Base-by-base conservation (phyloP, 2,888 invertebrate genomes). In the Zonitis immaculata region DNA sequence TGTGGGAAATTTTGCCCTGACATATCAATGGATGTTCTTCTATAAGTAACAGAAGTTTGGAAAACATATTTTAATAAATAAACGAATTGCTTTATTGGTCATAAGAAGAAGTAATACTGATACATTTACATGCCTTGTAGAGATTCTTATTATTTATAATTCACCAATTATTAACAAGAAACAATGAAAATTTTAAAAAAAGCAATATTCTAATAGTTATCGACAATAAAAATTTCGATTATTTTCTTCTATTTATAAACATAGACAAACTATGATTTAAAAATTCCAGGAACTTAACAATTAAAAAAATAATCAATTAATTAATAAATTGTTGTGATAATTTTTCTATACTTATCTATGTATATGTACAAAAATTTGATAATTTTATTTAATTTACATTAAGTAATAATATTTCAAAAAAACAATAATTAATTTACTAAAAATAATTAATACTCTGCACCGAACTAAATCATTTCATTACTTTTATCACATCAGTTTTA, bases 21-120 rank as follows among this genome's bases (percentile, higher is more conserved):
- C n/a, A n/a, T n/a, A n/a, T n/a, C n/a, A n/a, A n/a, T n/a, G n/a
- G n/a, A n/a, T n/a, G n/a, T n/a, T n/a, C n/a, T n/a, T n/a, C n/a
- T n/a, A n/a, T n/a, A n/a, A n/a, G n/a, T n/a, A n/a, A n/a, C n/a
- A n/a, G n/a, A n/a, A n/a, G n/a, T n/a, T n/a, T n/a, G n/a, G n/a
- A n/a, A n/a, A n/a, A n/a, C n/a, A n/a, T n/a, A n/a, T n/a, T 39
- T 39, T 6, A 39, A 20, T 42, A 57, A 62, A 59, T 63, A 61
- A 62, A 63, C 59, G 59, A 66, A 65, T 61, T 63, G 42, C 57
- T 59, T 63, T 63, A 60, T 64, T 68, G 64, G 57, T 62, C 66
- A 63, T 69, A 69, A 66, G 64, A 69, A 69, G 63, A 64, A 65
- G 67, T 72, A 73, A 73, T 73, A 73, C 73, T 73, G 73, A 73